phyloP scores from a whole-genome alignment of 2,113 vertebrate genomes.

The Todiramphus saurophagus region DNA sequence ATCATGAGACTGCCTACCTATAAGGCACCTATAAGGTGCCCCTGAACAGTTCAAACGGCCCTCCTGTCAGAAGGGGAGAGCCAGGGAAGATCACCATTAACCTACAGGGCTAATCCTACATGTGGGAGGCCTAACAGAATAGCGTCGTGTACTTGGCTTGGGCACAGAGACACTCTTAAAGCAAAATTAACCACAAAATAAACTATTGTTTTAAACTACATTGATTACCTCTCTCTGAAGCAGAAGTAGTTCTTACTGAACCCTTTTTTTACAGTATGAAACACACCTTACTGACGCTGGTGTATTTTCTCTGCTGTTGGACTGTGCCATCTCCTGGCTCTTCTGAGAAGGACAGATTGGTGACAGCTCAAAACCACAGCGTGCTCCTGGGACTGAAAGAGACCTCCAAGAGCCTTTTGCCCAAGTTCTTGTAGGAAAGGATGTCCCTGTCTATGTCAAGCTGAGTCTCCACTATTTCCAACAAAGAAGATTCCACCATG shows the following conservation, averaged over 20 bases:
- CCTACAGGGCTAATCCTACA: rapidly evolving
- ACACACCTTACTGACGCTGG: rapidly evolving
- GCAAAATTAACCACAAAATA: not conserved
- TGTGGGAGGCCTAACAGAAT: not conserved
- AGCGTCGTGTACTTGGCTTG: not conserved
- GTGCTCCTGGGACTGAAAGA: rapidly evolving
- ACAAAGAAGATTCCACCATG: not conserved
- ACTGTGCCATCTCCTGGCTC: constrained; percentile 32
- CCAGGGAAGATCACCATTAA: not conserved
- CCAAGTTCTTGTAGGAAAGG: not conserved
- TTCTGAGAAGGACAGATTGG: not conserved
- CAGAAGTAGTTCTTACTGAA: not conserved
- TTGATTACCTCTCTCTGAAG: not conserved
- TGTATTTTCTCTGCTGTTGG: not conserved
- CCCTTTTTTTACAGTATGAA: not conserved
- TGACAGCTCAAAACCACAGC: too few species aligned
- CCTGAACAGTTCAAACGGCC: not conserved
- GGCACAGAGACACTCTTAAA: not conserved
- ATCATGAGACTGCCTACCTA: not conserved
- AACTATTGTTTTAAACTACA: not conserved
- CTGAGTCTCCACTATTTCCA: not conserved
- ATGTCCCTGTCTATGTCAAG: rapidly evolving
- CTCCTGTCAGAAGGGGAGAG: not conserved
- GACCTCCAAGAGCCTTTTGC: not conserved
- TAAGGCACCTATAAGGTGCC: not conserved